Conservation (phyloP, 2,888 invertebrate genomes). For the Callyntrura sp. region DNA sequence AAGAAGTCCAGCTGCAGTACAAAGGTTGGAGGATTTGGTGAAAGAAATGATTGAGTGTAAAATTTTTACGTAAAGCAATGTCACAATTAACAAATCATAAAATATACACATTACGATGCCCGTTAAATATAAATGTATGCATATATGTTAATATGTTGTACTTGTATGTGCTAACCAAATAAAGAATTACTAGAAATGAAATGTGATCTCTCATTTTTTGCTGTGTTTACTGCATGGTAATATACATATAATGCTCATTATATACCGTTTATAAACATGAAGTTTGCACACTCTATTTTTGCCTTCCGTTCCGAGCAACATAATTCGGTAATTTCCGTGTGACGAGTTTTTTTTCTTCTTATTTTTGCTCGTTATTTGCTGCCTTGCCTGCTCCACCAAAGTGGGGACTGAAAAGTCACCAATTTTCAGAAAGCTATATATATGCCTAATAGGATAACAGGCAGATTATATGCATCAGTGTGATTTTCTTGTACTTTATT, state of each 20-base stretch:
- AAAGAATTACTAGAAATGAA: too few relatives aligned
- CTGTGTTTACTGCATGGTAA: too few relatives aligned
- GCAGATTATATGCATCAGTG: background rate
- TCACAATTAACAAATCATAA: too few relatives aligned
- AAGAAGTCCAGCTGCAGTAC: conserved; percentile 68
- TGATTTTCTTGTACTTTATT: background rate
- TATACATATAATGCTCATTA: too few relatives aligned
- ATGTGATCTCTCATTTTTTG: too few relatives aligned
- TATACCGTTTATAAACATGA: background rate
- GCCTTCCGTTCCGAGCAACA: background rate
- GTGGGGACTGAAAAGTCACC: background rate
- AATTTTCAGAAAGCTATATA: background rate
- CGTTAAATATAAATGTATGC: background rate
- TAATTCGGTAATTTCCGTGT: conserved; percentile 24
- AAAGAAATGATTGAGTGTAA: conserved; percentile 70
- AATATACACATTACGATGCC: background rate
- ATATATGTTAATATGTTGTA: too few relatives aligned
- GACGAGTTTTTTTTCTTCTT: background rate
- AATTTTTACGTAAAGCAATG: background rate
- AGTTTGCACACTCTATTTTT: too few relatives aligned
- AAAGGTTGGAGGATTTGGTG: conserved; percentile 58
- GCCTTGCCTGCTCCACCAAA: too few relatives aligned
- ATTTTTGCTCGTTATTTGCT: background rate
- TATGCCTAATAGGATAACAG: too few relatives aligned
- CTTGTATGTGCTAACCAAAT: too few relatives aligned